Evolutionary conservation across 2,888 invertebrate species (phyloP), one percentile per base, ranked within the genome.

Genomic region (Troides aeacus): DNA sequence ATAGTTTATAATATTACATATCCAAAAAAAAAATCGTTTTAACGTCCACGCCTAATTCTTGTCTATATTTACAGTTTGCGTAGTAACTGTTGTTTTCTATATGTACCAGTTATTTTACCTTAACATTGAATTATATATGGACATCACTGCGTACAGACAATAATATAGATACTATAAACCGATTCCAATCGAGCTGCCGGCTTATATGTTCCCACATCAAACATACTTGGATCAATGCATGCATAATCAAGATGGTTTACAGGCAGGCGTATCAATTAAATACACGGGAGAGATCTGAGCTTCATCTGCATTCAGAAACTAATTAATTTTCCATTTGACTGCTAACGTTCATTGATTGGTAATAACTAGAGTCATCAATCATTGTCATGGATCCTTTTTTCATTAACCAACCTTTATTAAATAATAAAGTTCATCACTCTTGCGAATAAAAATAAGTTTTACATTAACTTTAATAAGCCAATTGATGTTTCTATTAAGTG

Each of bases 311-410:
- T 39, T 62, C 39, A 56, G 59, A 53, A 21, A 39, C 57, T 62
- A 57, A 62, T 67, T 67, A 57, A 68, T 68, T 68, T 58, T 63
- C 58, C 62, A 68, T 63, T 58, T 58, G 58, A 63, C 42, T 58
- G 21, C 58, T 50, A 68, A 56, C 62, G 17, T 46, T 57, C 62
- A 46, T 67, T 67, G 46, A 62, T 67, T 62, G 42, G 21, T 1
- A 10, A n/a, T 23, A 56, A 62, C 30, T 3, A 10, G n/a, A 67
- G 56, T n/a, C 15, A 58, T 62, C 7, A 46, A 68, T 68, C 62
- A 67, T 17, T 58, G 15, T 58, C 15, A 56, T 66, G 36, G n/a
- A 57, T 57, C 5, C 18, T 50, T 50, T 50, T 50, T 39, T 39
- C 7, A 10, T 39, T 39, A 10, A 39, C 7, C 10, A 15, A 15